phyloP scores from a whole-genome alignment of 2,797 vertebrate genomes.

The Propithecus perrieri region DNA sequence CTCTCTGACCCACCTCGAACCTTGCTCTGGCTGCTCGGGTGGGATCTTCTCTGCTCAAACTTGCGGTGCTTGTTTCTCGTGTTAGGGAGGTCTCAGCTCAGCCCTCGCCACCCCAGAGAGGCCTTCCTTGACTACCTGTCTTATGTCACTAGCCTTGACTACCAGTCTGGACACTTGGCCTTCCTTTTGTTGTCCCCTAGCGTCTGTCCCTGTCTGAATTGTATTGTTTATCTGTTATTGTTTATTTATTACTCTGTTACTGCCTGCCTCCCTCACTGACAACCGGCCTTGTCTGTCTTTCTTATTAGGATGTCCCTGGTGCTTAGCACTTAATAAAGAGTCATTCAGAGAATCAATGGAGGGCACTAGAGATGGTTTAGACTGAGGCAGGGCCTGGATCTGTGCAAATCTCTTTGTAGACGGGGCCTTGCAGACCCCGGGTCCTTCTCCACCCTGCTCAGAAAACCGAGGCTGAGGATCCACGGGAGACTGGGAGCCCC shows the following conservation, averaged over 20 bases:
- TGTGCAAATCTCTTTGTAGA: background rate
- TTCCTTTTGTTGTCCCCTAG: background rate
- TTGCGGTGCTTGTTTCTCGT: fast-evolving
- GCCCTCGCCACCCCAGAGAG: background rate
- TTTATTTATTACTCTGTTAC: background rate
- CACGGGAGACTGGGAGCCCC: fast-evolving
- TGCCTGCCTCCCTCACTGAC: background rate
- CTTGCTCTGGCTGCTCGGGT: background rate
- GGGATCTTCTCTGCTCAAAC: no score
- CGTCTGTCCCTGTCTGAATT: background rate
- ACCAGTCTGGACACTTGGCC: background rate
- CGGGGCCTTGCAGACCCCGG: background rate
- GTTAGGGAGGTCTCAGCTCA: background rate
- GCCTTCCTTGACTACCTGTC: background rate
- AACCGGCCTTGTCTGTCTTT: background rate
- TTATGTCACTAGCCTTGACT: fast-evolving
- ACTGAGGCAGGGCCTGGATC: background rate
- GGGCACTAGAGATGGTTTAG: background rate
- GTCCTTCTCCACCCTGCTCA: background rate
- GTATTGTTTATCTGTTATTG: background rate
- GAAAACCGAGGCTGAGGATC: background rate
- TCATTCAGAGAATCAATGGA: background rate
- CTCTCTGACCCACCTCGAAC: background rate
- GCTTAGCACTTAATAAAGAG: background rate
- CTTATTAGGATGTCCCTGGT: background rate